Conservation (phyloP, 2,888 invertebrate species). For the Eulithis testata region DNA sequence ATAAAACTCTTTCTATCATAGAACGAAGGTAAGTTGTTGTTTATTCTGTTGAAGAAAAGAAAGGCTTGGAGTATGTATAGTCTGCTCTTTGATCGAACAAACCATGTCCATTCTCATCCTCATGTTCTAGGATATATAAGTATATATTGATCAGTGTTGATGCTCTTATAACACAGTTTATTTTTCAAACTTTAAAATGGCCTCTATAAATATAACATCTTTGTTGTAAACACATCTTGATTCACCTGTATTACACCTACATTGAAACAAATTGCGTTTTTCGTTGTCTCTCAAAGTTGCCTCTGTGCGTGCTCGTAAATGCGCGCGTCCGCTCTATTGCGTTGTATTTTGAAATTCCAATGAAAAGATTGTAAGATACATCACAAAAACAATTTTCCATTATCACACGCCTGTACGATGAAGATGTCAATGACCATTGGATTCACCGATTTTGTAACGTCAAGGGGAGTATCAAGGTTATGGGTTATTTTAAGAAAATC, state of each 20-base stretch:
- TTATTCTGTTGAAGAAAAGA: too few relatives aligned
- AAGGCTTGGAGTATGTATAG: too few relatives aligned
- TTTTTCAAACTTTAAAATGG: neutral
- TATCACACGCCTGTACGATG: conserved; percentile 46
- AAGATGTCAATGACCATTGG: conserved; percentile 49
- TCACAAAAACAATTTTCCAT: conserved; percentile 36
- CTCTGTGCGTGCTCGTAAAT: neutral
- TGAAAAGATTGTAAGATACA: neutral
- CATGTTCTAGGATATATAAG: too few relatives aligned
- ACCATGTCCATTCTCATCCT: too few relatives aligned
- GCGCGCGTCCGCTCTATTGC: conserved; percentile 7
- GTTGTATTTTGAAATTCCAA: conserved; percentile 24
- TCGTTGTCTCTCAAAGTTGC: neutral
- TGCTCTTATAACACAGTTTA: too few relatives aligned
- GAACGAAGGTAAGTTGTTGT: too few relatives aligned
- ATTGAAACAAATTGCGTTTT: neutral
- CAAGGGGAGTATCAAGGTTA: conserved; percentile 49
- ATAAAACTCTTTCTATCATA: too few relatives aligned
- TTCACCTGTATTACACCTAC: neutral
- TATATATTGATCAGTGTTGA: too few relatives aligned
- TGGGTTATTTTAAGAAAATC: conserved; percentile 8
- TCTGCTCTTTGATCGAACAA: too few relatives aligned
- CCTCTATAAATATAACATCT: neutral
- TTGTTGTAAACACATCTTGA: neutral
- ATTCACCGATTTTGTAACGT: conserved; percentile 43